These are phyloP conservation scores for Tenualosa thibaudeaui DNA, from an alignment of 2,797 vertebrate species.

Conservation along the genomic window DNA sequence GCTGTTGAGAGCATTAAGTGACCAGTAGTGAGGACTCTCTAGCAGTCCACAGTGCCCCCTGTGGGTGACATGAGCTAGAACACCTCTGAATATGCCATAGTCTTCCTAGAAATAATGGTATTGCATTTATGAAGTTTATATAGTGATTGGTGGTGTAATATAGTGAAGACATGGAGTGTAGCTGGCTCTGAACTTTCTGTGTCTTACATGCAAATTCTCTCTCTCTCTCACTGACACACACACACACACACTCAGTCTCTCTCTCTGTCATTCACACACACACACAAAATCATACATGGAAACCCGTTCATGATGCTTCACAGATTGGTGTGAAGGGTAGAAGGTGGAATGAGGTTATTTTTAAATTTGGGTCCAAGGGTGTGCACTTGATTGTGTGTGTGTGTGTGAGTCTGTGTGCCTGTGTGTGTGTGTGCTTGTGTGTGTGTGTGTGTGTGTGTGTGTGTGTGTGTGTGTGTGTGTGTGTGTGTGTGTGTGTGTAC, in stretches of 20 bases:
- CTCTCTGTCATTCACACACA: background rate
- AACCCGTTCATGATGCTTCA: background rate
- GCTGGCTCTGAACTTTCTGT: background rate
- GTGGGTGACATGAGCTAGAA: background rate
- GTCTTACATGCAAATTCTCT: background rate
- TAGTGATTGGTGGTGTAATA: background rate
- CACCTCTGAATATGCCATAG: background rate
- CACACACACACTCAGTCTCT: background rate
- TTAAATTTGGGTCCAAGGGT: background rate
- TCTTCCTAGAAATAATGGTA: background rate
- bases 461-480: conserved; percentile 19
- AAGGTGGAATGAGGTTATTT: background rate
- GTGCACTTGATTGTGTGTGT: background rate
- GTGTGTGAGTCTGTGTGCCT: background rate
- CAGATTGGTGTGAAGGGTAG: background rate
- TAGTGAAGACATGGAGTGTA: background rate
- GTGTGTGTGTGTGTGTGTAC: background rate
- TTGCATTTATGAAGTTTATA: background rate
- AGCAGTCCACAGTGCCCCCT: conserved; percentile 4
- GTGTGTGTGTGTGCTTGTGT: background rate
- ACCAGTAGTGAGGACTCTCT: background rate
- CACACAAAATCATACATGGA: background rate
- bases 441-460: conserved; percentile 10
- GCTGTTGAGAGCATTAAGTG: conserved; percentile 5
- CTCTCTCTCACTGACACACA: too few relatives aligned